Conservation (phyloP, 2,888 invertebrate species). For the Erebia palarica region DNA sequence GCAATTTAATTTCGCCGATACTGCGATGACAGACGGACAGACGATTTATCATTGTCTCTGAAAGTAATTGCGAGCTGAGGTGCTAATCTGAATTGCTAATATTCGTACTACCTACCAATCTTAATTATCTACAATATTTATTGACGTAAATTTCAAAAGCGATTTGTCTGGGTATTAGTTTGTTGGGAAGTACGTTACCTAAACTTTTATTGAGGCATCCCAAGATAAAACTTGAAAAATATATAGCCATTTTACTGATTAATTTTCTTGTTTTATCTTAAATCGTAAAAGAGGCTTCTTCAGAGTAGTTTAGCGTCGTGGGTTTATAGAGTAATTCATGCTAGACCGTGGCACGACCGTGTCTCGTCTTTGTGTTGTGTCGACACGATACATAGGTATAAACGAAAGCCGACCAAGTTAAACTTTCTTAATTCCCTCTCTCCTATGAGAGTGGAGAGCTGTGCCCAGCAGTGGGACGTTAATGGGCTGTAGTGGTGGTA, state of each 20-base stretch:
- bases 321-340: too few relatives aligned
- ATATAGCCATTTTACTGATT: not conserved
- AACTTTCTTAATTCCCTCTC: too few relatives aligned
- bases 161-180: not conserved
- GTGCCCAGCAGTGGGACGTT: too few relatives aligned
- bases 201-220: not conserved
- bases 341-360: too few relatives aligned
- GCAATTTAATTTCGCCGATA: slow-evolving; percentile 47
- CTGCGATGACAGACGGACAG: slow-evolving; percentile 53
- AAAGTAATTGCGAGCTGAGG: slow-evolving; percentile 56
- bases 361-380: too few relatives aligned
- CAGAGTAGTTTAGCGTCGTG: too few relatives aligned
- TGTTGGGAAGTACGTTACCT: not conserved
- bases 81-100: slow-evolving; percentile 73
- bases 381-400: too few relatives aligned
- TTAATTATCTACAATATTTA: slow-evolving; percentile 13
- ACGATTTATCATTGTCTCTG: slow-evolving; percentile 73
- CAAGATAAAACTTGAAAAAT: not conserved
- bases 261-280: not conserved
- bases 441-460: too few relatives aligned
- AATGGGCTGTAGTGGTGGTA: too few relatives aligned
- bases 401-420: too few relatives aligned
- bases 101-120: slow-evolving; percentile 52
- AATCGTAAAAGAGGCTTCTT: too few relatives aligned
- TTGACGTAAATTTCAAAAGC: not conserved